These are phyloP conservation scores for Coturnix japonica DNA, from an alignment of 2,113 vertebrate species.

Conservation along the genomic window DNA sequence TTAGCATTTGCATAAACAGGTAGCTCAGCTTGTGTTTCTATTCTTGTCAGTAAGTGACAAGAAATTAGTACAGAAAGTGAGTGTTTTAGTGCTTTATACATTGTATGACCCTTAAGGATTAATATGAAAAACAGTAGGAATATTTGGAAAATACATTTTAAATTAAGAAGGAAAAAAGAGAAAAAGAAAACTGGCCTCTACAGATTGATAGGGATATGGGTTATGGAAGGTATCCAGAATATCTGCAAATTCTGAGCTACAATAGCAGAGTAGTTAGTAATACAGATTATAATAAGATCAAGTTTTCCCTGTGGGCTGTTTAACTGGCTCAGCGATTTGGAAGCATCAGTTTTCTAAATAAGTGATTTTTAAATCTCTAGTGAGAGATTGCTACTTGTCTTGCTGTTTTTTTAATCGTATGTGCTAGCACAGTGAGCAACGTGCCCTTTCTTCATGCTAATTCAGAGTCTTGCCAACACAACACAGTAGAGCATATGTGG, in stretches of 20 bases:
- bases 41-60: neutral
- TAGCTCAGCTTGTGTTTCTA: neutral
- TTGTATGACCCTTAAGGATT: neutral
- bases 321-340: slow-evolving; percentile 57
- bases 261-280: neutral
- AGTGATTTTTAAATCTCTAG: slow-evolving; percentile 46
- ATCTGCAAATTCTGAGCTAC: neutral
- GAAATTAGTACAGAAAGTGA: slow-evolving; percentile 21
- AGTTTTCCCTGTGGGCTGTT: slow-evolving; percentile 47
- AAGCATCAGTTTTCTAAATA: slow-evolving; percentile 59
- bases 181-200: neutral
- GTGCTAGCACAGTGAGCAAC: slow-evolving; percentile 27
- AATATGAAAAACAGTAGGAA: neutral
- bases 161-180: no score
- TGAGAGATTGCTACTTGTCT: slow-evolving; percentile 35
- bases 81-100: neutral
- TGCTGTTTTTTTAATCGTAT: slow-evolving; percentile 35
- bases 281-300: slow-evolving; percentile 35
- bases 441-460: slow-evolving; percentile 27
- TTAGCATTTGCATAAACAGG: neutral
- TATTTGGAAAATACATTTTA: neutral
- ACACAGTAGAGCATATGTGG: neutral
- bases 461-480: neutral
- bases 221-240: neutral
- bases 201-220: neutral